Percentiles rank a stretch among this genome's conserved stretches.
phyloP scores from a whole-genome alignment of 1,140 invertebrate species.

The Steinernema khuongi region DNA sequence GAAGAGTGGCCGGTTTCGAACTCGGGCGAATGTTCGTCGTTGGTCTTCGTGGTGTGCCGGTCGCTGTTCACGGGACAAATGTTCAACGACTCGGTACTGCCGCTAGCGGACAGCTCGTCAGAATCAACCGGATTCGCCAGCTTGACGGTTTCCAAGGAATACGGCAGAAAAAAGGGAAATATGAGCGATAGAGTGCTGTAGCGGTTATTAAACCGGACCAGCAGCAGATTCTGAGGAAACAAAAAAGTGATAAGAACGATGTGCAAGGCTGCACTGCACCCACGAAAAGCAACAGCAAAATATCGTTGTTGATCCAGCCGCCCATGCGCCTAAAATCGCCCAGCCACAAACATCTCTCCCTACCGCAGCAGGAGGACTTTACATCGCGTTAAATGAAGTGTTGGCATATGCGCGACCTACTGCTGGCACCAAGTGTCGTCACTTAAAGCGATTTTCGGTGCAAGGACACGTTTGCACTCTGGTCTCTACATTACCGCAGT shows the following conservation, averaged over 20 bases:
- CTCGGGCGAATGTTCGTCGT: not conserved
- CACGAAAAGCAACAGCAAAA: not conserved
- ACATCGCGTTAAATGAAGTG: slow-evolving; percentile 14
- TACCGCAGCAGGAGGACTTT: not conserved
- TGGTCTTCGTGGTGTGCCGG: not conserved
- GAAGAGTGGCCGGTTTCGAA: not conserved
- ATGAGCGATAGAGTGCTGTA: not conserved
- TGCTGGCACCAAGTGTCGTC: slow-evolving; percentile 12
- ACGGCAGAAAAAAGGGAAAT: not conserved
- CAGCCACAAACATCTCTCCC: not conserved
- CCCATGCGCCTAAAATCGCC: not conserved
- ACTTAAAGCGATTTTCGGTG: slow-evolving; percentile 8
- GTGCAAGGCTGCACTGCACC: no score
- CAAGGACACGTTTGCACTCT: slow-evolving; percentile 14
- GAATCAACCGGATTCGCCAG: slow-evolving; percentile 8
- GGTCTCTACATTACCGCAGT: slow-evolving; percentile 8
- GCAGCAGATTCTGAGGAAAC: not conserved
- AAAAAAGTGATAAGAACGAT: not conserved
- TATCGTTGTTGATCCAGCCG: no score
- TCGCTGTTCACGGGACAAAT: not conserved
- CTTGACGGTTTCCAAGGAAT: not conserved
- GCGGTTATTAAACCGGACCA: not conserved
- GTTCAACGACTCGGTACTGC: slow-evolving; percentile 6
- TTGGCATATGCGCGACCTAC: slow-evolving; percentile 4
- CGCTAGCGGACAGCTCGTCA: slow-evolving; percentile 5